Evolutionary conservation across 2,797 vertebrate species (phyloP).

Genomic region (Hoplostethus atlanticus): DNA sequence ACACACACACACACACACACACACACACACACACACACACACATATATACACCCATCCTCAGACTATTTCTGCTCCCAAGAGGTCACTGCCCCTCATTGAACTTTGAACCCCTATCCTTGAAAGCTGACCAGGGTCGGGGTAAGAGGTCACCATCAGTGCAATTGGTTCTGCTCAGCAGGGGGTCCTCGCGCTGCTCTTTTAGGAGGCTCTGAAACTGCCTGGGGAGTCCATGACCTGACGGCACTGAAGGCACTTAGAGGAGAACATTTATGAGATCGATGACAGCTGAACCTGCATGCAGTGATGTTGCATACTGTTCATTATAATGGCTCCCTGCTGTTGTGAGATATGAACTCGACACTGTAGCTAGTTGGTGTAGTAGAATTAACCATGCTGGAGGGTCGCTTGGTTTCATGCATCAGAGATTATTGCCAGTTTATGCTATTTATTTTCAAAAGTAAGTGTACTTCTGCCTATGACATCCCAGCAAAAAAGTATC

Average conservation of each 20-base stretch:
- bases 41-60: no score
- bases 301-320: slow-evolving; percentile 5
- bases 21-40: no score
- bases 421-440: no score
- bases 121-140: slow-evolving; percentile 13
- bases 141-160: slow-evolving; percentile 35
- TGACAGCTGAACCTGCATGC: slow-evolving; percentile 26
- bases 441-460: no score
- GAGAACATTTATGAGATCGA: slow-evolving; percentile 22
- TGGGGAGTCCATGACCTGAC: neutral
- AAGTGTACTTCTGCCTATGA: no score
- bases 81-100: slow-evolving; percentile 48
- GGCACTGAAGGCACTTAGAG: slow-evolving; percentile 7
- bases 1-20: no score
- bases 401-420: slow-evolving; percentile 1
- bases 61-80: slow-evolving; percentile 34
- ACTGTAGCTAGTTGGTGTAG: neutral
- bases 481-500: no score
- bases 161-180: slow-evolving; percentile 56
- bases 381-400: neutral
- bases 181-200: neutral
- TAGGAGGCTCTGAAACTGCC: neutral
- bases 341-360: neutral
- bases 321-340: neutral
- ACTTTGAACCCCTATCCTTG: slow-evolving; percentile 43